Conservation (phyloP, 2,888 invertebrate genomes). For the Griposia aprilina region DNA sequence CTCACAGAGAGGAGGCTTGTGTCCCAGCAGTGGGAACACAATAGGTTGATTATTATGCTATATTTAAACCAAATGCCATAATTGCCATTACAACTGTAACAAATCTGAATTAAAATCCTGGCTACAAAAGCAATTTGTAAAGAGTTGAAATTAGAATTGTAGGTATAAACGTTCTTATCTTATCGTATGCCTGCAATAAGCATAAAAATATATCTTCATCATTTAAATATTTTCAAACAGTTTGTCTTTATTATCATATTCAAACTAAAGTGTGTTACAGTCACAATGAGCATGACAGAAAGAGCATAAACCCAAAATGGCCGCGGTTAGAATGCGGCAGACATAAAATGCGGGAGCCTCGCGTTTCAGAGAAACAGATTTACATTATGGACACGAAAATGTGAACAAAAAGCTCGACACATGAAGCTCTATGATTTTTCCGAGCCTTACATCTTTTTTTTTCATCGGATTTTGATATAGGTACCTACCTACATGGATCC, state of each 20-base stretch:
- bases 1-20: too few species aligned
- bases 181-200: neutral
- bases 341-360: constrained; percentile 18
- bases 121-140: too few species aligned
- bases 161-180: too few species aligned
- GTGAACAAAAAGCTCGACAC: constrained; percentile 9
- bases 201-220: neutral
- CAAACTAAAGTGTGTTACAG: constrained; percentile 2
- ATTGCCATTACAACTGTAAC: too few species aligned
- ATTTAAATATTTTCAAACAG: neutral
- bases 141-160: too few species aligned
- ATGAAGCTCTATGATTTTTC: constrained; percentile 1
- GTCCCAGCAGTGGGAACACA: too few species aligned
- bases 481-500: too few species aligned
- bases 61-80: too few species aligned
- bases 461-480: neutral
- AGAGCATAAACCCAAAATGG: constrained; percentile 33
- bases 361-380: constrained; percentile 29
- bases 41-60: too few species aligned
- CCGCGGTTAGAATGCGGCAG: constrained; percentile 20
- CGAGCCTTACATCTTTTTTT: neutral
- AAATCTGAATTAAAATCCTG: too few species aligned
- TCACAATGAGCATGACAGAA: constrained; percentile 21
- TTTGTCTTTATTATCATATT: constrained; percentile 14
- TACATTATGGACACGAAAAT: constrained; percentile 17